Percentiles rank a stretch among this genome's conserved stretches.
These are phyloP conservation scores for Poecile montanus DNA, from an alignment of 2,797 vertebrate genomes.

Conservation along the genomic window DNA sequence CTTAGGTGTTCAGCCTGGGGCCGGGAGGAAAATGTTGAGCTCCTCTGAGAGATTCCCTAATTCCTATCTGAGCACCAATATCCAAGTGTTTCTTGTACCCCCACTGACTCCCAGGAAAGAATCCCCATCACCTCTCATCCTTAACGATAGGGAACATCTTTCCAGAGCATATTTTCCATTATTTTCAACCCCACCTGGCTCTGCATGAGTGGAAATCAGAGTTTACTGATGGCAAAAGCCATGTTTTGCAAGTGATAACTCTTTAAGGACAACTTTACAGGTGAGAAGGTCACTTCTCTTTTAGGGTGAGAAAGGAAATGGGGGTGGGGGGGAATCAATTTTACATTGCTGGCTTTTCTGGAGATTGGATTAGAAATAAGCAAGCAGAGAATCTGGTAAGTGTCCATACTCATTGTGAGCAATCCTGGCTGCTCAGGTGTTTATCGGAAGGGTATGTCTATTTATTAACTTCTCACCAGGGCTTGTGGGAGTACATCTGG, in stretches of 20 bases:
- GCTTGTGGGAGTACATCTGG: neutral
- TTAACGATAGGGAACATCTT: neutral
- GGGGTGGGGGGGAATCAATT: fast-evolving
- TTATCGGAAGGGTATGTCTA: neutral
- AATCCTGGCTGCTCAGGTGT: neutral
- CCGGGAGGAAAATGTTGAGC: neutral
- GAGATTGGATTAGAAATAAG: neutral
- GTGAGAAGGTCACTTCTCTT: neutral
- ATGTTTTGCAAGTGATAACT: neutral
- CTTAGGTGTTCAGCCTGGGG: neutral
- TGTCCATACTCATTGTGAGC: neutral
- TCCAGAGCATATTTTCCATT: neutral
- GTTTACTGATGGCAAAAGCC: neutral
- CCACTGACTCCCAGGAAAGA: neutral
- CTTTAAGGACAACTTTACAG: neutral
- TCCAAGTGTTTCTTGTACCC: neutral
- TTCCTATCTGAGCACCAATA: neutral
- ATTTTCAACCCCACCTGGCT: neutral
- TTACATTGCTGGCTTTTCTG: neutral
- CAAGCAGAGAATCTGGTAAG: neutral
- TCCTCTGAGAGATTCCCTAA: neutral
- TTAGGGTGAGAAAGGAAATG: neutral
- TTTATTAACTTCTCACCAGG: neutral
- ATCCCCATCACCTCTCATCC: neutral
- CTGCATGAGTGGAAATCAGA: neutral